Percentiles rank a stretch among this genome's conserved stretches.
These are phyloP conservation scores for Enteromius viviparus DNA, from an alignment of 2,797 vertebrate species.

Conservation along the genomic window DNA sequence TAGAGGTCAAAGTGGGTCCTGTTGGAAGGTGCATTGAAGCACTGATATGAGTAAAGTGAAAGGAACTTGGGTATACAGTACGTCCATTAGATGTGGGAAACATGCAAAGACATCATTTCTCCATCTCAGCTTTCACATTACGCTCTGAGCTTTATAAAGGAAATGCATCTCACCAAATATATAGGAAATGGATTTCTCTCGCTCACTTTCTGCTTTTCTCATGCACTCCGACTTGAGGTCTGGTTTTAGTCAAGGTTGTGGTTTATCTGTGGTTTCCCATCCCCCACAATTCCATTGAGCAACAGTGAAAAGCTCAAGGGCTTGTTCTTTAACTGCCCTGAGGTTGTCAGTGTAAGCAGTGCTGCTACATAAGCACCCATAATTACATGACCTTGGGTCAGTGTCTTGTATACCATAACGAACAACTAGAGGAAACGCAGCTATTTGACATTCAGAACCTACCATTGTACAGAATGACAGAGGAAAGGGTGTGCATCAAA, in stretches of 20 bases:
- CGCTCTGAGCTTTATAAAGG: neutral
- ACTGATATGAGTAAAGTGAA: neutral
- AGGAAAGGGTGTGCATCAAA: neutral
- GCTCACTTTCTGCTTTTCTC: neutral
- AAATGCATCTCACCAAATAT: neutral
- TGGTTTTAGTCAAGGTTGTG: constrained; percentile 24
- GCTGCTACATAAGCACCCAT: constrained; percentile 19
- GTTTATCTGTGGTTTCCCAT: constrained; percentile 15
- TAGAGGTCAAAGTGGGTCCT: neutral
- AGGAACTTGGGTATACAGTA: neutral
- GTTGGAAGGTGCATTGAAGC: neutral
- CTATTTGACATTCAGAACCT: neutral
- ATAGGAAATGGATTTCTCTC: neutral
- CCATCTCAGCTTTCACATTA: neutral
- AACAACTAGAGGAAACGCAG: neutral
- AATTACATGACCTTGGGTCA: constrained; percentile 14
- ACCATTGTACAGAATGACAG: neutral
- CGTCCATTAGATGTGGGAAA: neutral
- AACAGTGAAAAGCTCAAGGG: neutral
- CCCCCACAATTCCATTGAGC: constrained; percentile 15
- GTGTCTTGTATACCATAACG: constrained; percentile 8
- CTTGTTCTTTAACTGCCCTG: constrained; percentile 28
- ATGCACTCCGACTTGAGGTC: neutral
- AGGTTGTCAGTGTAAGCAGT: constrained; percentile 33
- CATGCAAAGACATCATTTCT: neutral